phyloP scores from a whole-genome alignment of 2,888 invertebrate genomes.

The Leptura quadrifasciata region DNA sequence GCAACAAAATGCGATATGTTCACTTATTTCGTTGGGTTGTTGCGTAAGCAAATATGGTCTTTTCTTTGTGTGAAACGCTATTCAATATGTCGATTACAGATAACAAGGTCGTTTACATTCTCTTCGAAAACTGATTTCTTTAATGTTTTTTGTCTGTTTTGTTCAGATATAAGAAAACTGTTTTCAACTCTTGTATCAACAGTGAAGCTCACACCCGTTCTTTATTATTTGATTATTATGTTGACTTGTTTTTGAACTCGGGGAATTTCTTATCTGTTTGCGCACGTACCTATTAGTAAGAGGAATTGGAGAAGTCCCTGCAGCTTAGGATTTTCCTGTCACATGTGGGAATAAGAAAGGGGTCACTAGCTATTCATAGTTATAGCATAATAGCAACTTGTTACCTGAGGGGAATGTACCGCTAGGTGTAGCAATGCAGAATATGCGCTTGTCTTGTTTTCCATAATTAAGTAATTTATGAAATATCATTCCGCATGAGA shows the following conservation, averaged over 20 bases:
- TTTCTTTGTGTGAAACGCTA: conserved; percentile 67
- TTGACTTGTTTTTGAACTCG: not conserved
- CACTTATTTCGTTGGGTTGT: conserved; percentile 49
- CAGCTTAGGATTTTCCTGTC: conserved; percentile 21
- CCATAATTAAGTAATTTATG: not conserved
- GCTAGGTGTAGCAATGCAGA: not conserved
- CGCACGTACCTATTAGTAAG: conserved; percentile 20
- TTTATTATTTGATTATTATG: not conserved
- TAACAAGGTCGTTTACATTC: conserved; percentile 70
- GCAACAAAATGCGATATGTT: conserved; percentile 39
- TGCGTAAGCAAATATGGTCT: conserved; percentile 65
- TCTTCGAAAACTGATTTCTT: conserved; percentile 67
- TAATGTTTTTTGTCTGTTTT: conserved; percentile 46
- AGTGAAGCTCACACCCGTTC: not conserved
- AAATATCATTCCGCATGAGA: not conserved
- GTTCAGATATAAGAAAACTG: conserved; percentile 19
- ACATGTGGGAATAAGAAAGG: not conserved
- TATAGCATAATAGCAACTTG: not conserved
- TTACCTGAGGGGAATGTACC: not conserved
- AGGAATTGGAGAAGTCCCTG: conserved; percentile 15
- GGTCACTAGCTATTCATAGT: not conserved
- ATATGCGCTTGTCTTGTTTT: not conserved
- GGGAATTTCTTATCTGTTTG: conserved; percentile 31
- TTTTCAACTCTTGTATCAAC: conserved; percentile 10
- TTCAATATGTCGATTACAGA: conserved; percentile 67